Evolutionary conservation across 2,797 vertebrate genomes (phyloP), one percentile per base, ranked within the genome.

Genomic region (Enteromius treurensis): DNA sequence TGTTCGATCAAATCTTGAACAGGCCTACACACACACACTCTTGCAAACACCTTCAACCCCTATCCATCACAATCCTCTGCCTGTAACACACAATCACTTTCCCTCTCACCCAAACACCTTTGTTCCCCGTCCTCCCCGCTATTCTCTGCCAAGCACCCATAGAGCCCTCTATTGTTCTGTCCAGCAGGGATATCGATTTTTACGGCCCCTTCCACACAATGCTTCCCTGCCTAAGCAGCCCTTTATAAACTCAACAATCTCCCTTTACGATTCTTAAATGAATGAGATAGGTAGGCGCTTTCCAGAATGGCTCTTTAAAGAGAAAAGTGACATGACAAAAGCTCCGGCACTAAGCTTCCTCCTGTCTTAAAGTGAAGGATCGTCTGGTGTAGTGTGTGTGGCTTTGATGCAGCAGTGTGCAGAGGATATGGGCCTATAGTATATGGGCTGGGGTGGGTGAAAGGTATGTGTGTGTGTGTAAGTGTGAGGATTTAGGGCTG

Each of bases 261-360:
- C 84, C 73, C 85, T 89, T 90, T 90, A 85, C 85, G 58, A 90
- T 85, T 67, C 32, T 78, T 86, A 84, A 91, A 90, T 91, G 88
- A 91, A 91, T 88, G 80, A 87, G 77, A 88, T 82, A 92, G 88
- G 88, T 90, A 80, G 86, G 77, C 53, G 9, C 74, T 58, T 80
- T 82, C 80, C 80, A 68, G 65, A 80, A 88, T 64, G 77, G 64
- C 69, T 69, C 71, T 74, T 75, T 80, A 76, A 84, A 70, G 32
- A 84, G 76, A 73, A 88, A 91, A 92, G 88, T 91, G 89, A 88
- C 89, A 91, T 84, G 84, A 93, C 91, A 93, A 93, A 92, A 92
- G 92, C 88, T 80, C 85, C 74, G 69, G 86, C 29, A 64, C 73
- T 84, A 86, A 88, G 82, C 85, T 87, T 85, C 79, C 86, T 85